These are phyloP conservation scores for Megaptera novaeangliae DNA, from an alignment of 2,113 vertebrate species.

Conservation along the genomic window DNA sequence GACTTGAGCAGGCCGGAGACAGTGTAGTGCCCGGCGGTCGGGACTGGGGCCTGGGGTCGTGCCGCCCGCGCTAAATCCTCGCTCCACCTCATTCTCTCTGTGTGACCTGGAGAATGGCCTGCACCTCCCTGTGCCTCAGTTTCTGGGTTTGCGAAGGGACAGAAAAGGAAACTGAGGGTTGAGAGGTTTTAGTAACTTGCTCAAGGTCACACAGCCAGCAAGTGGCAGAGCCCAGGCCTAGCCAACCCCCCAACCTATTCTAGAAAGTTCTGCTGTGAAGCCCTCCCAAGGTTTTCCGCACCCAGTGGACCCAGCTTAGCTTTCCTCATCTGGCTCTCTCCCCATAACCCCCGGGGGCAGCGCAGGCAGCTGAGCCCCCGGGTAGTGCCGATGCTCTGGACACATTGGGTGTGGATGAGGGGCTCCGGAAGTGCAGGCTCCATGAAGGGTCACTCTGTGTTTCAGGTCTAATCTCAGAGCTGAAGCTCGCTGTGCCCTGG, in stretches of 20 bases:
- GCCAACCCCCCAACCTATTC: not conserved
- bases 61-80: not conserved
- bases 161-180: not conserved
- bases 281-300: not conserved
- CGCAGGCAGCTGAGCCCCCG: not conserved
- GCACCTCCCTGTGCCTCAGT: not conserved
- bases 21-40: rapidly evolving
- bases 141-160: not conserved
- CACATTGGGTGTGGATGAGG: not conserved
- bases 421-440: rapidly evolving
- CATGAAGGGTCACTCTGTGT: not conserved
- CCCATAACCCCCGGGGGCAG: too few species aligned
- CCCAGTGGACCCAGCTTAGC: not conserved
- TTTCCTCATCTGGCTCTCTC: not conserved
- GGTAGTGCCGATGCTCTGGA: rapidly evolving
- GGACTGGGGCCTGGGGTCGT: not conserved
- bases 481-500: conserved; percentile 82
- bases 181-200: not conserved
- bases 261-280: not conserved
- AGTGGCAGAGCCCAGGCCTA: not conserved
- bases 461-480: conserved; percentile 75
- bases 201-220: not conserved
- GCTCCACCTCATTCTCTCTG: rapidly evolving
- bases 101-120: rapidly evolving
- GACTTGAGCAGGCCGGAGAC: not conserved